A percentile compares a stretch with the other conserved stretches of the same genome.
These are phyloP conservation scores for Ormia ochracea DNA, from an alignment of 2,888 invertebrate genomes.

Conservation along the genomic window DNA sequence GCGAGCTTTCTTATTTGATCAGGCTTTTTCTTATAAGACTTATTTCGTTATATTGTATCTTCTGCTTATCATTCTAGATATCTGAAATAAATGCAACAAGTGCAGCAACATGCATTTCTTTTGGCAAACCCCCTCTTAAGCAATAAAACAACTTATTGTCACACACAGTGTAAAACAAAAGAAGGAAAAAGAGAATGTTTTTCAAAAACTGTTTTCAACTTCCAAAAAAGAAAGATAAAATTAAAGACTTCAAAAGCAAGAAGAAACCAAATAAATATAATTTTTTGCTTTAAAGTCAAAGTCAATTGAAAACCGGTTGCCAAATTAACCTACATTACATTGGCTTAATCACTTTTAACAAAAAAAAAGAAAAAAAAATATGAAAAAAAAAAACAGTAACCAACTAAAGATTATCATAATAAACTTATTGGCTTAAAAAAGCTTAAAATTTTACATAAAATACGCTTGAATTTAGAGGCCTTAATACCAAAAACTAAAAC, in stretches of 20 bases:
- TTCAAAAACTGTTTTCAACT: too few species aligned
- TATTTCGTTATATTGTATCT: not conserved
- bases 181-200: not conserved
- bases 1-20: slow-evolving; percentile 39
- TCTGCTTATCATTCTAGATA: slow-evolving; percentile 31
- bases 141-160: slow-evolving; percentile 33
- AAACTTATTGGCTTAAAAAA: not conserved
- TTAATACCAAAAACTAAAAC: slow-evolving; percentile 5
- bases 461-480: not conserved
- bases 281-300: slow-evolving; percentile 25
- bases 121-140: not conserved
- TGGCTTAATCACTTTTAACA: slow-evolving; percentile 19
- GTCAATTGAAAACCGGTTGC: slow-evolving; percentile 53
- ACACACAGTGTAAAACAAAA: slow-evolving; percentile 6
- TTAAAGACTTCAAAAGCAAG: not conserved
- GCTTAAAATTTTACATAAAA: slow-evolving; percentile 13
- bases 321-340: slow-evolving; percentile 61
- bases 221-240: not conserved
- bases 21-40: slow-evolving; percentile 12
- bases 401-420: too few species aligned
- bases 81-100: slow-evolving; percentile 34
- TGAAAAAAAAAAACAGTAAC: too few species aligned
- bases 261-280: not conserved
- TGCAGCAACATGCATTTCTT: slow-evolving; percentile 26
- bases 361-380: not conserved